Base-by-base conservation (phyloP, 2,888 invertebrate genomes). In the Archips xylosteana region DNA sequence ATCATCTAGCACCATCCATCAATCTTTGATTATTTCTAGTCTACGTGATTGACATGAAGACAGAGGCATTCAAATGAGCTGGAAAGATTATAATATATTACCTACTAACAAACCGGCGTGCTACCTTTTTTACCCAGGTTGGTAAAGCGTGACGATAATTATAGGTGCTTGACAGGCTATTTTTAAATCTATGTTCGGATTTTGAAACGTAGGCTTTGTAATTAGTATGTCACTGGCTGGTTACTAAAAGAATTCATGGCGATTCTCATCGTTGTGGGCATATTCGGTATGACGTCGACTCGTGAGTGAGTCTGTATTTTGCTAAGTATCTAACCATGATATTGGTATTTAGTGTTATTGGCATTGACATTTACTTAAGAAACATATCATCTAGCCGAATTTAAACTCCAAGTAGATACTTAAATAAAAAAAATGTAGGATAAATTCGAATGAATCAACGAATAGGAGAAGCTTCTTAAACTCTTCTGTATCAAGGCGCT, bases 41-140 rank as follows among this genome's bases (percentile, higher is more conserved):
- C 75, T 74, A 64, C 76, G 79, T 92, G 92, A 93, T 92, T 92
- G 94, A 93, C 92, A 87, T 81, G 81, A 88, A 89, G 92, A 92
- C 91, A 92, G 89, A 85, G 90, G 87, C 83, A 86, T 83, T 86
- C 85, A 91, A 92, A 94, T 92, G 92, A 92, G 87, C 78, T 85
- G 82, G 83, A 82, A 82, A 77, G 68, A 69, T 74, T 69, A 67
- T 71, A 75, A 70, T 74, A 66, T 69, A 73, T 73, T 73, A n/a
- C n/a, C n/a, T n/a, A 73, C 73, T 73, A 73, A 73, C 73, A 73
- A 69, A 73, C 73, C 67, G 32, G 60, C 54, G 42, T 9, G 74
- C 74, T 74, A 74, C 74, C 70, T 74, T 74, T 70, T 74, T 74
- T 74, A 69, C 74, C 73, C 66, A 45, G 59, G 45, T 49, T 15